Percentiles rank a stretch among this genome's conserved stretches.
Evolutionary conservation across 2,888 invertebrate species (phyloP).

Genomic region (Drosophila mayaguana): DNA sequence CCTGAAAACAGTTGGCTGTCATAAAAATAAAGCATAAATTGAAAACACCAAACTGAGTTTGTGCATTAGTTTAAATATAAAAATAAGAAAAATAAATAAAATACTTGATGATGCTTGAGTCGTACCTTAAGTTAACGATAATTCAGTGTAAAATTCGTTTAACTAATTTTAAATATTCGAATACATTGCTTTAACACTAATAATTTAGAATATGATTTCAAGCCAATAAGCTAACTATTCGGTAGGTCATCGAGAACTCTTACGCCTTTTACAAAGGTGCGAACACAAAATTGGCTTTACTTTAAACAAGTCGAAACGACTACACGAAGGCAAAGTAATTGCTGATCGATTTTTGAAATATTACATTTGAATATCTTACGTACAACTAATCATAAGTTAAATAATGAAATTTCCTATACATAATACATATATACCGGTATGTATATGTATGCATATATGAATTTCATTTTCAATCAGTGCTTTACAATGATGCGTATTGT

Average conservation of each 20-base stretch:
- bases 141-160: constrained; percentile 33
- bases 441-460: background rate
- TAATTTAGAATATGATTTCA: constrained; percentile 21
- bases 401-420: background rate
- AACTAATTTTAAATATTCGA: constrained; percentile 34
- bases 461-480: background rate
- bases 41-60: constrained; percentile 1
- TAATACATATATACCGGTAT: background rate
- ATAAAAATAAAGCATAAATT: constrained; percentile 18
- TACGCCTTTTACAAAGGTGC: constrained; percentile 59
- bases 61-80: constrained; percentile 3
- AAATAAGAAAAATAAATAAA: constrained; percentile 12
- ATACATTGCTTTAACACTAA: constrained; percentile 30
- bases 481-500: constrained; percentile 33
- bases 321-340: constrained; percentile 31
- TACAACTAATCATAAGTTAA: constrained; percentile 24
- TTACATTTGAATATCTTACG: constrained; percentile 29
- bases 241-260: constrained; percentile 21
- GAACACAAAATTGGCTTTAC: constrained; percentile 60
- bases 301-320: constrained; percentile 19
- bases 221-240: constrained; percentile 38
- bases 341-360: constrained; percentile 1
- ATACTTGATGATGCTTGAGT: constrained; percentile 7
- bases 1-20: constrained; percentile 42
- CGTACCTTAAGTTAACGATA: constrained; percentile 9